Evolutionary conservation across 2,888 invertebrate genomes (phyloP).

Genomic region (Alviniconcha strummeri): DNA sequence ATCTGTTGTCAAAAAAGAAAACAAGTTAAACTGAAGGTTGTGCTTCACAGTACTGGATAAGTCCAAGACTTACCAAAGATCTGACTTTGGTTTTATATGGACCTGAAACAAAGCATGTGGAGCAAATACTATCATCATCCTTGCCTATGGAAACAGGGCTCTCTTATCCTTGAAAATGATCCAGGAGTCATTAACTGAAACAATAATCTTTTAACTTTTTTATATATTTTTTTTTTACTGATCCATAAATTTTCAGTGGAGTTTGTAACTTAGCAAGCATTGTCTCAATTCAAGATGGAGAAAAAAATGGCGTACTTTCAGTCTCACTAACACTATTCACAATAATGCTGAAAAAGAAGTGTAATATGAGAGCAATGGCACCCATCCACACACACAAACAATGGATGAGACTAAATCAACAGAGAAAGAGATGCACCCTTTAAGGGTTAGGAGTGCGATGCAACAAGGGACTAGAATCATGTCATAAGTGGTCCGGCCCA

Average conservation of each 20-base stretch:
- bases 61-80: slow-evolving; percentile 8
- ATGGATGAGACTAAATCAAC: background rate
- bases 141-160: background rate
- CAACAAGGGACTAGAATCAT: slow-evolving; percentile 34
- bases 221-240: no score
- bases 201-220: no score
- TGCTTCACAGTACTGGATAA: background rate
- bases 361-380: background rate
- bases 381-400: slow-evolving; percentile 14
- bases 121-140: background rate
- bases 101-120: slow-evolving; percentile 14
- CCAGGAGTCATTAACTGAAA: background rate
- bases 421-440: slow-evolving; percentile 28
- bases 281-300: no score
- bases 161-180: slow-evolving; percentile 1
- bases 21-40: no score
- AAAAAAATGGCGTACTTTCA: no score
- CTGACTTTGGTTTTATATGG: background rate
- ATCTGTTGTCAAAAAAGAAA: no score
- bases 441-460: slow-evolving; percentile 1
- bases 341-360: no score
- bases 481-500: slow-evolving; percentile 26
- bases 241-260: no score
- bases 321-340: no score
- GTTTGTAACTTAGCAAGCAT: no score